Conservation (phyloP, 2,113 vertebrate species). For the Dolichotis patagonum region DNA sequence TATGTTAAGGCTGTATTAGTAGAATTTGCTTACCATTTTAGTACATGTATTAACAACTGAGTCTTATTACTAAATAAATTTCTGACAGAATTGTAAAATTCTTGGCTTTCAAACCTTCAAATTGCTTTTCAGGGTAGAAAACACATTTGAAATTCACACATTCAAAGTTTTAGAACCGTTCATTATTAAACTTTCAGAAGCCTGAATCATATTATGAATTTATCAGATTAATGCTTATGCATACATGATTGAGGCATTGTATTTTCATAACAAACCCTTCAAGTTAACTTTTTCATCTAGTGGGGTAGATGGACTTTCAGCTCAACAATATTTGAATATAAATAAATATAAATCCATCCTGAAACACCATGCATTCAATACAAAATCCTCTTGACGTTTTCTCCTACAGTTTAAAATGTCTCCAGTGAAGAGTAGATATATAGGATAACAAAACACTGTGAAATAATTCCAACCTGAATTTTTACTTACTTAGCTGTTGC, state of each 20-base stretch:
- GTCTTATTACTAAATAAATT: conserved; percentile 25
- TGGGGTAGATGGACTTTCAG: conserved; percentile 29
- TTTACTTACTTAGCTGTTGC: conserved; percentile 74
- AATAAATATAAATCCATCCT: conserved; percentile 65
- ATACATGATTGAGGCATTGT: conserved; percentile 44
- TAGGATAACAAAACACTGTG: conserved; percentile 66
- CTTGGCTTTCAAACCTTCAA: conserved; percentile 6
- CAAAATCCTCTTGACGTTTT: conserved; percentile 51
- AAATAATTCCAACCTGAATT: conserved; percentile 80
- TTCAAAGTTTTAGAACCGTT: conserved; percentile 63
- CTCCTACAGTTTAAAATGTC: conserved; percentile 67
- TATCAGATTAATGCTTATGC: conserved; percentile 57
- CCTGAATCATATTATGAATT: conserved; percentile 67
- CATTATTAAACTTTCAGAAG: conserved; percentile 66
- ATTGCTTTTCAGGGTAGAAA: conserved; percentile 21
- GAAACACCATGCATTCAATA: conserved; percentile 53
- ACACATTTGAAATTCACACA: conserved; percentile 9
- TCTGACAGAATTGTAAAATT: conserved; percentile 58
- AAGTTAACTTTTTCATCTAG: conserved; percentile 65
- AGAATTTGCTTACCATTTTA: conserved; percentile 56
- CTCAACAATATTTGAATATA: conserved; percentile 67
- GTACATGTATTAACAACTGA: conserved; percentile 14
- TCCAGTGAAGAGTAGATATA: conserved; percentile 76
- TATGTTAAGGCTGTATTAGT: not conserved
- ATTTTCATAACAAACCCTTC: conserved; percentile 68